A percentile compares a stretch with the other conserved stretches of the same genome.
phyloP scores from a whole-genome alignment of 2,113 vertebrate genomes.

The Pithys albifrons region DNA sequence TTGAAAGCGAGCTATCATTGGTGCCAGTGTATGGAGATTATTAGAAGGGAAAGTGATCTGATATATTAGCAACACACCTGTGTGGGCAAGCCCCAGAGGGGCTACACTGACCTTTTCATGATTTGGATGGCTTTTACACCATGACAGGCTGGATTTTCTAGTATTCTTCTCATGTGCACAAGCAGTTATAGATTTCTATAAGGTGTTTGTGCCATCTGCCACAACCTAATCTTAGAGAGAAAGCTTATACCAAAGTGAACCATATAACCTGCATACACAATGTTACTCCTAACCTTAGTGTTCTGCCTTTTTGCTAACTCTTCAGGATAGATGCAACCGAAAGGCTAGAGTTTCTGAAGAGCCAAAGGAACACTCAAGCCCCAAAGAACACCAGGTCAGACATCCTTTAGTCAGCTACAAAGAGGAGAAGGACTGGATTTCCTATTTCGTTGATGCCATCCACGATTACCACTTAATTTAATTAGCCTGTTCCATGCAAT shows the following conservation, averaged over 20 bases:
- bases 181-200: not conserved
- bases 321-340: not conserved
- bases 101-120: not conserved
- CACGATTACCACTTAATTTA: not conserved
- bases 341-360: not conserved
- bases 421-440: not conserved
- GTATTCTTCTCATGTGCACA: not conserved
- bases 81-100: not conserved
- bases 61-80: not conserved
- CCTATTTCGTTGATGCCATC: not conserved
- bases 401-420: not conserved
- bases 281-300: not conserved
- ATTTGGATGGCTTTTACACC: not conserved
- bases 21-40: not conserved
- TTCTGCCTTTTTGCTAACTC: not conserved
- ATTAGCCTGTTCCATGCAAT: not conserved
- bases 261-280: not conserved
- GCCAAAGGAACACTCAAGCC: not conserved
- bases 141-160: not conserved
- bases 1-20: not conserved
- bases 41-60: not conserved
- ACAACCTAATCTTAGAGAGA: not conserved
- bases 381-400: not conserved
- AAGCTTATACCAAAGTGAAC: not conserved
- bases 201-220: not conserved